Evolutionary conservation across 2,113 vertebrate species (phyloP), one percentile per base, ranked within the genome.

Genomic region (Amblyopsis rosae): DNA sequence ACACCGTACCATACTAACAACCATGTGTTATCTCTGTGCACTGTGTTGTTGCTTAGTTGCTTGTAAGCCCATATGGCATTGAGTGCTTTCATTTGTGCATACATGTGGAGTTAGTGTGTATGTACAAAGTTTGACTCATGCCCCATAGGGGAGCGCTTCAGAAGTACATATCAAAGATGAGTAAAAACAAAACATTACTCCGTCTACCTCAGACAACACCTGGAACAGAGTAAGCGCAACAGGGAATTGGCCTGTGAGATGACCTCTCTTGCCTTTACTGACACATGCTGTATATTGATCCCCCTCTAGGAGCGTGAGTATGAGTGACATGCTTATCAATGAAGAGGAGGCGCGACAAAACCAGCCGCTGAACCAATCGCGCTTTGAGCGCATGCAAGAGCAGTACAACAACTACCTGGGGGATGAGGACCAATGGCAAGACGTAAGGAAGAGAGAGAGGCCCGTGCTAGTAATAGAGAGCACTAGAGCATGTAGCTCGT

Each of bases 391-490:
- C 71, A 93, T 96, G 86, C 96, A 96, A 47, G 92, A 93, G 12
- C 79, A 96, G 69, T 91, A 95, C 88, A 94, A 83, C 91, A 93
- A 92, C 76, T 91, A 95, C 64, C 87, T 88, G 59, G 96, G 98
- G 69, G 98, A 99, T 0, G 96, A 99, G 61, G 95, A 96, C 88
- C 94, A 93, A 60, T 99, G 98, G 98, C 96, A 96, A 86, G 93
- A 95, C 17, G 98, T 99, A 87, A 96, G 96, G 35, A 15, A 13
- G 26, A 32, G 4, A 49, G 2, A 10, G 3, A 32, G 13, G 9
- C 35, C 10, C 11, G n/a, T 26, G 13, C 7, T 2, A 19, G 7
- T 11, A 3, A 57, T 11, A 26, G 12, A 12, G 12, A 60, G 56
- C 8, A 15, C 2, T 8, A 41, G 7, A 46, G n/a, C 41, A 15